Evolutionary conservation across 2,113 vertebrate species (phyloP).

Genomic region (Ptilonorhynchus violaceus): DNA sequence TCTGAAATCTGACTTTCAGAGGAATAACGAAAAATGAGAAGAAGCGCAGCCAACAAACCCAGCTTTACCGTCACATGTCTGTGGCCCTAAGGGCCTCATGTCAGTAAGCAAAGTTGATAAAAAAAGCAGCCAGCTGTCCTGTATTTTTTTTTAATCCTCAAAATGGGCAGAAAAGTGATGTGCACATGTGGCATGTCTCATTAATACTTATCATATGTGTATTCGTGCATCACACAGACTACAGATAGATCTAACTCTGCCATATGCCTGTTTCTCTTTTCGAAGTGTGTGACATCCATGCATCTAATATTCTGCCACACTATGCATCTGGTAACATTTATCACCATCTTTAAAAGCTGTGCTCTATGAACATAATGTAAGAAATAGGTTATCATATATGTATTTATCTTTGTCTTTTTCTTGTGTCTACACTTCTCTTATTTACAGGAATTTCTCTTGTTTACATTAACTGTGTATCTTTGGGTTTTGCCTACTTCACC

Average conservation of each 20-base stretch:
- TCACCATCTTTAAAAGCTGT: not conserved
- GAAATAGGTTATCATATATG: not conserved
- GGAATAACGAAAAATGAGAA: not conserved
- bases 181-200: conserved; percentile 31
- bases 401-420: not conserved
- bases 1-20: not conserved
- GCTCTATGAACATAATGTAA: not conserved
- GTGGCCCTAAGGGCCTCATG: not conserved
- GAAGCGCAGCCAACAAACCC: not conserved
- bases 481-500: not conserved
- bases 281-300: not conserved
- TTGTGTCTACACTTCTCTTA: not conserved
- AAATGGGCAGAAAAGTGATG: conserved; percentile 29
- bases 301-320: not conserved
- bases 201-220: conserved; percentile 33
- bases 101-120: conserved; percentile 5
- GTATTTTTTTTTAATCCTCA: conserved; percentile 3
- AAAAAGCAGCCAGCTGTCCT: conserved; percentile 43
- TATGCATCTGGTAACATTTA: not conserved
- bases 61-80: not conserved
- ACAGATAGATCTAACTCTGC: not conserved
- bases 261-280: not conserved
- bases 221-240: not conserved
- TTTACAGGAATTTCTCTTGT: not conserved
- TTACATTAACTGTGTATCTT: not conserved